A percentile compares a stretch with the other conserved stretches of the same genome.
These are phyloP conservation scores for Drosophila sp. DNA, from an alignment of 1,140 invertebrate species.

Conservation along the genomic window DNA sequence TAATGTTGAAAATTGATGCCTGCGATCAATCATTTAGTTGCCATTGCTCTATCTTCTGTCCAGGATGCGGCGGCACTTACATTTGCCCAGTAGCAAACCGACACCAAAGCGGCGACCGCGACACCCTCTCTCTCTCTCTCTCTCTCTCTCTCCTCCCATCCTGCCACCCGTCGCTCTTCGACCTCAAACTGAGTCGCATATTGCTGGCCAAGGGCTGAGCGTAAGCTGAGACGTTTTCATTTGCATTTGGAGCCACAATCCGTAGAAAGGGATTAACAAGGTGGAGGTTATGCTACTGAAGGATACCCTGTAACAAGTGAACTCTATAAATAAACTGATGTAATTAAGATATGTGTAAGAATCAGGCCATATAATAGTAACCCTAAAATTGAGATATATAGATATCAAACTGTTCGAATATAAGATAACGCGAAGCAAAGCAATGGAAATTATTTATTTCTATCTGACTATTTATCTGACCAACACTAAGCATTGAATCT, in stretches of 20 bases:
- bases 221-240: slow-evolving; percentile 82
- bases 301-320: not conserved
- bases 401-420: no score
- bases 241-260: slow-evolving; percentile 65
- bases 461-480: no score
- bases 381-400: no score
- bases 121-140: not conserved
- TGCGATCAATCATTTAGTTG: slow-evolving; percentile 72
- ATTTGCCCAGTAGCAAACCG: slow-evolving; percentile 20
- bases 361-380: no score
- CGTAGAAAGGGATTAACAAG: slow-evolving; percentile 43
- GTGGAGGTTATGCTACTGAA: not conserved
- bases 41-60: slow-evolving; percentile 18
- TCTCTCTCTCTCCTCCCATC: slow-evolving; percentile 4
- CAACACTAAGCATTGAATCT: no score
- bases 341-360: no score
- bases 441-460: no score
- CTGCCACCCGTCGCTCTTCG: slow-evolving; percentile 4
- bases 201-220: slow-evolving; percentile 28
- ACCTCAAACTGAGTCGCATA: slow-evolving; percentile 14
- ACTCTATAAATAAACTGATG: not conserved
- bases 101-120: slow-evolving; percentile 13
- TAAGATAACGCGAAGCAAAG: no score
- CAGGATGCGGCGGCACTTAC: slow-evolving; percentile 39
- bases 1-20: slow-evolving; percentile 77